Evolutionary conservation across 1,140 invertebrate species (phyloP).

Genomic region (Halictus rubicundus): DNA sequence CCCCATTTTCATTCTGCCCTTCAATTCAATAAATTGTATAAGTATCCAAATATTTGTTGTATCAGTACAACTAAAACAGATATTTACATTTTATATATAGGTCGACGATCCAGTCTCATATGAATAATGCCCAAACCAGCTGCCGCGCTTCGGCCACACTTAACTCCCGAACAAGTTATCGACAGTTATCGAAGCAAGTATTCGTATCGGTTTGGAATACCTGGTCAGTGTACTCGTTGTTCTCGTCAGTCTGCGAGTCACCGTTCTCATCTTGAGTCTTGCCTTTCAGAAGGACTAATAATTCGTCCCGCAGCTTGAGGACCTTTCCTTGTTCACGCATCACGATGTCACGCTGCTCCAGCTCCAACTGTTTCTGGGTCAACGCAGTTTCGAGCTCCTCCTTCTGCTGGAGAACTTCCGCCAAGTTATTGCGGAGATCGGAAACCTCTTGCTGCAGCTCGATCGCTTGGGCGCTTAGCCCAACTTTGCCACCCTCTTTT

Average conservation of each 20-base stretch:
- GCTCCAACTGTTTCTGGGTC: slow-evolving; percentile 78
- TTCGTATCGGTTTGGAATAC: not conserved
- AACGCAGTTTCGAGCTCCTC: slow-evolving; percentile 78
- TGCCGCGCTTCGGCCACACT: too few relatives aligned
- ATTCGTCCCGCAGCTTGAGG: slow-evolving; percentile 80
- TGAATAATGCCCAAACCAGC: too few relatives aligned
- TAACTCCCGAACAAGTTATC: too few relatives aligned
- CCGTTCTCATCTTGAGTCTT: slow-evolving; percentile 24
- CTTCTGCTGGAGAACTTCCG: slow-evolving; percentile 76
- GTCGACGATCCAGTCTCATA: too few relatives aligned
- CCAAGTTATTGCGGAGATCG: slow-evolving; percentile 75
- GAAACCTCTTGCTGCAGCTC: slow-evolving; percentile 75
- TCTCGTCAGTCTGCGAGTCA: slow-evolving; percentile 22
- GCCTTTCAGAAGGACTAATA: slow-evolving; percentile 68
- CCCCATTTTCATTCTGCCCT: too few relatives aligned
- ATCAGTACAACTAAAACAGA: too few relatives aligned
- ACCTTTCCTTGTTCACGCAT: slow-evolving; percentile 80
- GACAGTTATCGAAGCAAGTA: too few relatives aligned
- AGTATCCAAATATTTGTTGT: too few relatives aligned
- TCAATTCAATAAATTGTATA: too few relatives aligned
- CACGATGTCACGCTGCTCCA: slow-evolving; percentile 81
- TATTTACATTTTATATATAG: too few relatives aligned
- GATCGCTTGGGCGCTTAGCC: slow-evolving; percentile 39
- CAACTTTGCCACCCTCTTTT: slow-evolving; percentile 54
- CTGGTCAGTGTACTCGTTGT: slow-evolving; percentile 32